These are phyloP conservation scores for Meteorus cinctellus DNA, from an alignment of 2,888 invertebrate species.

Conservation along the genomic window DNA sequence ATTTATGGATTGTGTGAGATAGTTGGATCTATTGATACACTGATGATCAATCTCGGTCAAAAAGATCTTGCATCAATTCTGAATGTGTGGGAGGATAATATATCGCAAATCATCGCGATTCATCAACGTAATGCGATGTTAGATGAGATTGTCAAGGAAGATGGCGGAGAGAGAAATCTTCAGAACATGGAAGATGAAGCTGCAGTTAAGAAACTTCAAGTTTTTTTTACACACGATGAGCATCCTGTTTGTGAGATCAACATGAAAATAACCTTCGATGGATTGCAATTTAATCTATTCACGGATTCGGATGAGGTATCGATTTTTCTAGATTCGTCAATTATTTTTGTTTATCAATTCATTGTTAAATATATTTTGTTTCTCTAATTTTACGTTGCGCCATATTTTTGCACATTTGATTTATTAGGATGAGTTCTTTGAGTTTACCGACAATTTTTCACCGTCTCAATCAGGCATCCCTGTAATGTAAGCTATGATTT, in stretches of 20 bases:
- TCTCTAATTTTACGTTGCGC: conserved; percentile 38
- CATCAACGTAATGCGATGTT: conserved; percentile 58
- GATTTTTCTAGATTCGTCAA: neutral
- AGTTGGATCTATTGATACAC: conserved; percentile 79
- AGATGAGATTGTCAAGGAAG: conserved; percentile 24
- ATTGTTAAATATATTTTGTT: conserved; percentile 19
- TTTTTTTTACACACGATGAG: conserved; percentile 82
- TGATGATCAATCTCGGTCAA: conserved; percentile 83
- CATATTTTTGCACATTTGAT: conserved; percentile 20
- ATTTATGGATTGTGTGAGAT: conserved; percentile 76
- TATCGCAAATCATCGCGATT: conserved; percentile 71
- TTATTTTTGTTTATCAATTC: neutral
- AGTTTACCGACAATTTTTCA: conserved; percentile 47
- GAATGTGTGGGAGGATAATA: conserved; percentile 83
- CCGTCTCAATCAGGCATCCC: conserved; percentile 48
- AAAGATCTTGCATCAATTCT: conserved; percentile 83
- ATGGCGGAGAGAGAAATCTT: conserved; percentile 51
- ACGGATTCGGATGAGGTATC: conserved; percentile 82
- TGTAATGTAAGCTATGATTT: conserved; percentile 50
- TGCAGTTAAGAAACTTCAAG: conserved; percentile 81
- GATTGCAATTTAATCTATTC: conserved; percentile 81
- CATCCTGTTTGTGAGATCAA: conserved; percentile 67
- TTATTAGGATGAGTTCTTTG: conserved; percentile 51
- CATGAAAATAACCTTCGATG: conserved; percentile 80
- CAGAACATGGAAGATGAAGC: conserved; percentile 70